These are phyloP conservation scores for Colius striatus DNA, from an alignment of 2,113 vertebrate species.

Conservation along the genomic window DNA sequence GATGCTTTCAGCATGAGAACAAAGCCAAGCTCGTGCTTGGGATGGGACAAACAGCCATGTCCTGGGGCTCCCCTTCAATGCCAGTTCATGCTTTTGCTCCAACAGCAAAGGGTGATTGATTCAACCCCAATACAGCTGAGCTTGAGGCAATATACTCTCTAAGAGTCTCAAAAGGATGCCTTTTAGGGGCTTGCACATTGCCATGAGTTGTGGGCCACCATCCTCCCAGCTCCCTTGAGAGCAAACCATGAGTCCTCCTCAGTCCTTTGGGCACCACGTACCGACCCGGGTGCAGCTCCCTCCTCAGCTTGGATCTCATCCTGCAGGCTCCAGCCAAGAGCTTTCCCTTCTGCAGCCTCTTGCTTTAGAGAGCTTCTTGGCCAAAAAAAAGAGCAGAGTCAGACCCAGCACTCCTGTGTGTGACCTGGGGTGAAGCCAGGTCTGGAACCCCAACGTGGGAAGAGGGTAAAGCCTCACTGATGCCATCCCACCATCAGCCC, in stretches of 20 bases:
- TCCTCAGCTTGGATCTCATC: neutral
- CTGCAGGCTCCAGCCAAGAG: fast-evolving
- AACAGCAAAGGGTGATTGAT: fast-evolving
- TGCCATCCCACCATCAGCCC: neutral
- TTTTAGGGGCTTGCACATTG: neutral
- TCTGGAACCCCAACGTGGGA: fast-evolving
- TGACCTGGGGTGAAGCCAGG: neutral
- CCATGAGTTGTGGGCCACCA: neutral
- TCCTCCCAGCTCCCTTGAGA: neutral
- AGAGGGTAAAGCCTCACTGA: neutral
- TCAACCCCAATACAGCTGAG: neutral
- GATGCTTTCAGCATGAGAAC: neutral
- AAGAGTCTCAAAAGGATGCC: neutral
- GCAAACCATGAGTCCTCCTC: fast-evolving
- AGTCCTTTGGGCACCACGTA: neutral
- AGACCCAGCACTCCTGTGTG: fast-evolving
- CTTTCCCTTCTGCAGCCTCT: neutral
- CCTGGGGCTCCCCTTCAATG: neutral
- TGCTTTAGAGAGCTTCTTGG: constrained; percentile 53
- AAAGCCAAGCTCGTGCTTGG: fast-evolving
- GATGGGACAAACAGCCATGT: fast-evolving
- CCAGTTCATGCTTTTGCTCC: neutral
- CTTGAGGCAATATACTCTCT: neutral
- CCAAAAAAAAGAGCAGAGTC: neutral
- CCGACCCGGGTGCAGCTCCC: neutral